Percentiles rank a stretch among this genome's conserved stretches.
Conservation (phyloP, 2,888 invertebrate species). For the Chesias legatella region DNA sequence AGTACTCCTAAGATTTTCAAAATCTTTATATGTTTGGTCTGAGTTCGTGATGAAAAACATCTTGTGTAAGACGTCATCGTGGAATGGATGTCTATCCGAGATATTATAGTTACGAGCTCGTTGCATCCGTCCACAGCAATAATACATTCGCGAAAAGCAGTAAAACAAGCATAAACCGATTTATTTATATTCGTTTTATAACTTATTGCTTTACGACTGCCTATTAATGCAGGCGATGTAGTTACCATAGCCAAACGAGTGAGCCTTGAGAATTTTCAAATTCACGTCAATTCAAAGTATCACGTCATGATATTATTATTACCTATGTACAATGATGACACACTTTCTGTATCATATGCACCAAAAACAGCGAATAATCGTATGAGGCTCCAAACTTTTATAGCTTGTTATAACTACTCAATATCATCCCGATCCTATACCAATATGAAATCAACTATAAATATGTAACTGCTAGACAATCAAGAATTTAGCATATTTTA, state of each 20-base stretch:
- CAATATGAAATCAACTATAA: no score
- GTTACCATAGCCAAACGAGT: conserved; percentile 41
- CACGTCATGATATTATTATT: no score
- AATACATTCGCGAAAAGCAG: conserved; percentile 60
- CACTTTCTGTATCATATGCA: no score
- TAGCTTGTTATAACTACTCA: no score
- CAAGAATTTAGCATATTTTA: no score
- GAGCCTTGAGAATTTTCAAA: conserved; percentile 5
- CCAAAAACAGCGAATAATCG: no score
- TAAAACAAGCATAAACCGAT: conserved; percentile 62
- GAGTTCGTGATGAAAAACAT: conserved; percentile 9
- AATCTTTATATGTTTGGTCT: conserved; percentile 12
- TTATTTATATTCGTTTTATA: conserved; percentile 67
- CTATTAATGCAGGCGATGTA: conserved; percentile 57
- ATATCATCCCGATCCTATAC: no score
- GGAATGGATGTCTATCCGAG: conserved; percentile 20
- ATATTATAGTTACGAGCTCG: conserved; percentile 26
- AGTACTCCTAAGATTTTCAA: no score
- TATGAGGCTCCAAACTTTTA: no score
- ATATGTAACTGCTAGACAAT: no score
- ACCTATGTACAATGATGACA: no score
- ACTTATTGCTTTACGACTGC: conserved; percentile 63
- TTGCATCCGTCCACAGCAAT: conserved; percentile 50
- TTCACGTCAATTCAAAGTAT: no score
- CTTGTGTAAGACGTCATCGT: conserved; percentile 16